Conservation (phyloP, 2,113 vertebrate species). For the Mastomys natalensis region DNA sequence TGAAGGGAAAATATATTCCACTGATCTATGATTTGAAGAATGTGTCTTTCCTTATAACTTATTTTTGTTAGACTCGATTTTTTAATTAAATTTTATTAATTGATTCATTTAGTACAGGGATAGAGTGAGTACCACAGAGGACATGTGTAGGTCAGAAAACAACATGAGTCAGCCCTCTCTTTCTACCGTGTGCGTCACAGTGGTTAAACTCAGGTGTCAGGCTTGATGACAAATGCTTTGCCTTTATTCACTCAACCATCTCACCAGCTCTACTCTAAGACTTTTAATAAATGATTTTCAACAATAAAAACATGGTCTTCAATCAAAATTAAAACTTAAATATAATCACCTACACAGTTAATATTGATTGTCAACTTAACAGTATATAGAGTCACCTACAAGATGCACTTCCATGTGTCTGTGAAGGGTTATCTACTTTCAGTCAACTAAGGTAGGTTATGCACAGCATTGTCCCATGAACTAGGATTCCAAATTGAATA, state of each 20-base stretch:
- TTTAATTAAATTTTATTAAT: background rate
- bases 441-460: too few relatives aligned
- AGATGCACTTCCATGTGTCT: background rate
- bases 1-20: background rate
- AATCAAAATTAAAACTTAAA: conserved; percentile 17
- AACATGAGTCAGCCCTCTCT: background rate
- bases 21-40: background rate
- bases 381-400: background rate
- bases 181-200: background rate
- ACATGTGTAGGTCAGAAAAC: background rate
- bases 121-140: background rate
- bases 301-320: background rate
- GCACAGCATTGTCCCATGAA: rapidly evolving
- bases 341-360: background rate
- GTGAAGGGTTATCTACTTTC: background rate
- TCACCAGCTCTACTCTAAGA: background rate
- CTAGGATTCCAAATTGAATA: background rate
- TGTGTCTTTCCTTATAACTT: background rate
- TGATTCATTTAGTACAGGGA: too few relatives aligned
- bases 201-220: background rate
- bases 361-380: background rate
- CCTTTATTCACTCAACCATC: background rate
- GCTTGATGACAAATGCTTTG: background rate
- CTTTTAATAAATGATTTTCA: background rate
- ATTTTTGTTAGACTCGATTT: background rate